Conservation (phyloP, 2,113 vertebrate genomes). For the Chloropsis cyanopogon region DNA sequence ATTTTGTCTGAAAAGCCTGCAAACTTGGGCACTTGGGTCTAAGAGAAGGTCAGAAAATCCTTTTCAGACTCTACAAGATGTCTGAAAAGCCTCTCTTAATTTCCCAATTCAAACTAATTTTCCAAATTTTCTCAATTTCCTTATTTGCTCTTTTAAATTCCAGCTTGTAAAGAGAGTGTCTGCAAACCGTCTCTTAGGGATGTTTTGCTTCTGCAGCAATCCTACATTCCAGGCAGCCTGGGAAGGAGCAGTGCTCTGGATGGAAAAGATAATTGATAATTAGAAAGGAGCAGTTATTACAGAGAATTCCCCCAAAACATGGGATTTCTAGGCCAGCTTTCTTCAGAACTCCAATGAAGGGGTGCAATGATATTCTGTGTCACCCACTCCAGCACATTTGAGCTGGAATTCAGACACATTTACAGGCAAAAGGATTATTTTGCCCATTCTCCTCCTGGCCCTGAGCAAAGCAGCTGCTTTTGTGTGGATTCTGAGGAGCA, state of each 20-base stretch:
- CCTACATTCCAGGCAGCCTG: not conserved
- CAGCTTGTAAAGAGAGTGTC: not conserved
- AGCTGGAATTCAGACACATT: not conserved
- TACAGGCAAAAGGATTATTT: not conserved
- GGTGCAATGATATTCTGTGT: not conserved
- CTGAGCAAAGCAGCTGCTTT: not conserved
- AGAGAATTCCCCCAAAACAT: not conserved
- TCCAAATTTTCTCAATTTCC: not conserved
- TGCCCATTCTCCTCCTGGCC: fast-evolving
- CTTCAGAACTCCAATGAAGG: not conserved
- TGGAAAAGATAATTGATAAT: not conserved
- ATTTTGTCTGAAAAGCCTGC: not conserved
- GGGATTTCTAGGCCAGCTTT: not conserved
- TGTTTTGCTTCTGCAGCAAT: not conserved
- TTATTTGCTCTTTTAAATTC: not conserved
- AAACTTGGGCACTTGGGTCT: not conserved
- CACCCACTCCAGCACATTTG: not conserved
- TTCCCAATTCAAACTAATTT: not conserved
- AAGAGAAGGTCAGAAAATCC: not conserved
- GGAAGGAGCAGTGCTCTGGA: not conserved
- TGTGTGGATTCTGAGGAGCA: not conserved
- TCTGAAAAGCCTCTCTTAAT: not conserved
- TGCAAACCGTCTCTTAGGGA: not conserved
- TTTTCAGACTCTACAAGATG: not conserved
- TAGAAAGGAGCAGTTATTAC: not conserved